Percentiles rank a stretch among this genome's conserved stretches.
Evolutionary conservation across 2,888 invertebrate genomes (phyloP).

Genomic region (Phania funesta): DNA sequence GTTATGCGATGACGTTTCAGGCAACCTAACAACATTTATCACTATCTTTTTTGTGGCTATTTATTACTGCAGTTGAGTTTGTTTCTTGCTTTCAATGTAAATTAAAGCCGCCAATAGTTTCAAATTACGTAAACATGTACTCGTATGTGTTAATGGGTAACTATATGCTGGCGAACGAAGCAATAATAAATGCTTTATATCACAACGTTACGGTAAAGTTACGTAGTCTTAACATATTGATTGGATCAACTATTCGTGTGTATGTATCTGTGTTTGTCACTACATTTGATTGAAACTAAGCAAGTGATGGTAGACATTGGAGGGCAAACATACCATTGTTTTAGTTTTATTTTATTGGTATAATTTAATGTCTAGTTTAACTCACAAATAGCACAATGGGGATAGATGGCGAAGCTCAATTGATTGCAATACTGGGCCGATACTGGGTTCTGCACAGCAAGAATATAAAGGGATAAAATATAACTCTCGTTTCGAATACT

Average conservation of each 20-base stretch:
- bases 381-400: constrained; percentile 9
- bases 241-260: background rate
- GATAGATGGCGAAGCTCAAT: too few relatives aligned
- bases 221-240: constrained; percentile 47
- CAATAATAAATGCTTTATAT: constrained; percentile 46
- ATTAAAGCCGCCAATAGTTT: constrained; percentile 60
- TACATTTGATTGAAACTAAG: background rate
- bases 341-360: constrained; percentile 26
- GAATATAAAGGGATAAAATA: too few relatives aligned
- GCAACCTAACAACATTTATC: constrained; percentile 59
- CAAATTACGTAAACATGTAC: constrained; percentile 8
- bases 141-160: background rate
- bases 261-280: background rate
- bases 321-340: constrained; percentile 8
- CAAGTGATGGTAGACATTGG: background rate
- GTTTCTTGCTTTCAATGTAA: constrained; percentile 25
- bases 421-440: too few relatives aligned
- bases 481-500: too few relatives aligned
- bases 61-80: constrained; percentile 11
- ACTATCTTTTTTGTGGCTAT: constrained; percentile 34
- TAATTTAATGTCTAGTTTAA: constrained; percentile 42
- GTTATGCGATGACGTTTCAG: constrained; percentile 60
- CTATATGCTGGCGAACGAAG: background rate
- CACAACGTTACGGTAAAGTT: constrained; percentile 51
- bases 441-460: too few relatives aligned